Evolutionary conservation across 1,140 invertebrate species (phyloP).

Genomic region (Ceratina australensis): DNA sequence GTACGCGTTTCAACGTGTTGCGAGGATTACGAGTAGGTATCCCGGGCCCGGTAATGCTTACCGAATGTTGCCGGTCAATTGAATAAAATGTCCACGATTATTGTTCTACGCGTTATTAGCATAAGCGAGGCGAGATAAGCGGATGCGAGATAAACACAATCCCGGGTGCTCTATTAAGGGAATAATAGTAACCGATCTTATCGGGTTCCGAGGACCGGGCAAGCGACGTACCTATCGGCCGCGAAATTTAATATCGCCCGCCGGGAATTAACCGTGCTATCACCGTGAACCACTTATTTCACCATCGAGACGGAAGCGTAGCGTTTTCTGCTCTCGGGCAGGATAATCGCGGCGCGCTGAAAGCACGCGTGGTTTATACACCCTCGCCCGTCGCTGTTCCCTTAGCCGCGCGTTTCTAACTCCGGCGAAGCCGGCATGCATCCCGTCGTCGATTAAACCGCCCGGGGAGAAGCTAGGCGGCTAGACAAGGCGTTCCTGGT

Average conservation of each 20-base stretch:
- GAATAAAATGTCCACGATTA: conserved; percentile 1
- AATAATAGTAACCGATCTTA: conserved; percentile 5
- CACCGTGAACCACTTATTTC: too few species aligned
- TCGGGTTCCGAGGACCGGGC: not conserved
- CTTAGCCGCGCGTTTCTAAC: not conserved
- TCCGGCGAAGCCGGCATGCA: not conserved
- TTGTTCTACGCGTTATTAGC: not conserved
- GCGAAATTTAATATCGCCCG: not conserved
- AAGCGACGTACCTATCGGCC: not conserved
- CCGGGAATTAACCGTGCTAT: not conserved
- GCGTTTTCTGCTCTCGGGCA: too few species aligned
- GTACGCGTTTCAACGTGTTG: not conserved
- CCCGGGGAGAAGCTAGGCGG: too few species aligned
- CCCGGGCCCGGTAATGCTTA: not conserved
- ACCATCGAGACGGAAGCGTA: too few species aligned
- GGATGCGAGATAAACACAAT: not conserved
- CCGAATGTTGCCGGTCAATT: not conserved
- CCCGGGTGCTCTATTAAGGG: not conserved
- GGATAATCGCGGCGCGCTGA: too few species aligned
- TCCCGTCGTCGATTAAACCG: conserved; percentile 16
- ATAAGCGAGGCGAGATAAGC: not conserved
- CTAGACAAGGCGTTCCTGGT: not conserved
- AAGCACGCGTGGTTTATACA: not conserved
- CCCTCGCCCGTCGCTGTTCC: not conserved
- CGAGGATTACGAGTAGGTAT: too few species aligned